Conservation (phyloP, 2,113 vertebrate genomes). For the Pitta sordida region DNA sequence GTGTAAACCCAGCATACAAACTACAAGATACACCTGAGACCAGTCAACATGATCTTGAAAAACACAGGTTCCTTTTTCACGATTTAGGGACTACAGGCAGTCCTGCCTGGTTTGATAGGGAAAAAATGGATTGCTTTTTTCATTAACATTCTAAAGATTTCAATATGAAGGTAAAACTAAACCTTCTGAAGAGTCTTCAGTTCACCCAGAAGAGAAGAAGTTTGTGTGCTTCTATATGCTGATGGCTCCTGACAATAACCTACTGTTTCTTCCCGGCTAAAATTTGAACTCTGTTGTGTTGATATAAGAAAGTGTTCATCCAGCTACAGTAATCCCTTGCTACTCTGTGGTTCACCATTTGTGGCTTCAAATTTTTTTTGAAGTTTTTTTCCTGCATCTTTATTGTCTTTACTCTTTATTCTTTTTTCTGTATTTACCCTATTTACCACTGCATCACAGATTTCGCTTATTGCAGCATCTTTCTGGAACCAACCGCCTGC, state of each 20-base stretch:
- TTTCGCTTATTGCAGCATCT: no score
- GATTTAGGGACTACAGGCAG: neutral
- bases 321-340: no score
- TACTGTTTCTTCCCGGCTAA: neutral
- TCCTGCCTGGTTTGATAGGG: neutral
- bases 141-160: neutral
- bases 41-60: neutral
- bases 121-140: neutral
- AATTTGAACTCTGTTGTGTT: neutral
- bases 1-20: neutral
- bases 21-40: neutral
- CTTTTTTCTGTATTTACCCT: no score
- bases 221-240: neutral
- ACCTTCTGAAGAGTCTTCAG: neutral
- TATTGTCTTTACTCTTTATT: no score
- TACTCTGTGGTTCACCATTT: no score
- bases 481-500: no score
- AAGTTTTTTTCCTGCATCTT: no score
- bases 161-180: neutral
- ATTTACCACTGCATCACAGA: no score
- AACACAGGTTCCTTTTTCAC: neutral
- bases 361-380: no score
- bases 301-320: neutral
- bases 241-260: neutral
- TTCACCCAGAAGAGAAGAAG: neutral